Evolutionary conservation across 2,888 invertebrate genomes (phyloP).

Genomic region (Erynnis tages): DNA sequence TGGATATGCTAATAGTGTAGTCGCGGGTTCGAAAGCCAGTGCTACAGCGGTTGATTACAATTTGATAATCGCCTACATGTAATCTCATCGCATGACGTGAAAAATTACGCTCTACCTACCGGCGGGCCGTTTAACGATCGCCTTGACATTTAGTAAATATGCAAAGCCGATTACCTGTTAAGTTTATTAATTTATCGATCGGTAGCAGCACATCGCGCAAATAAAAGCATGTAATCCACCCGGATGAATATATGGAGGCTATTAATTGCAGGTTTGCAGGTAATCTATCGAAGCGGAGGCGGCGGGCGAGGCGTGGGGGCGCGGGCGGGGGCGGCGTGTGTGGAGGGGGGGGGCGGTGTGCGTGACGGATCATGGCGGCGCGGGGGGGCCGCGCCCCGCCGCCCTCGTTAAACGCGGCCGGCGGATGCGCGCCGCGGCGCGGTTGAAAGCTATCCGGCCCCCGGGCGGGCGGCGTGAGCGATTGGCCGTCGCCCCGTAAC

Average conservation of each 20-base stretch:
- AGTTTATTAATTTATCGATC: slow-evolving; percentile 50
- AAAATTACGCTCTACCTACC: slow-evolving; percentile 13
- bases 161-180: slow-evolving; percentile 33
- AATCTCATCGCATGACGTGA: slow-evolving; percentile 19
- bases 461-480: slow-evolving; percentile 56
- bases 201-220: slow-evolving; percentile 51
- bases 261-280: slow-evolving; percentile 78
- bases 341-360: slow-evolving; percentile 55
- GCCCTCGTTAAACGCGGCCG: slow-evolving; percentile 77
- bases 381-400: slow-evolving; percentile 71
- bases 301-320: slow-evolving; percentile 37
- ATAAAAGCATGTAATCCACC: slow-evolving; percentile 69
- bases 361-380: slow-evolving; percentile 79
- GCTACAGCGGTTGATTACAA: slow-evolving; percentile 10
- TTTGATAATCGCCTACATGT: slow-evolving; percentile 15
- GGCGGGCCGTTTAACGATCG: slow-evolving; percentile 21
- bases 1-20: background rate
- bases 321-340: slow-evolving; percentile 30
- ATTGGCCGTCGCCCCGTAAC: slow-evolving; percentile 48
- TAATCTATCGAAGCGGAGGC: slow-evolving; percentile 71
- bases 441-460: slow-evolving; percentile 75
- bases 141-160: slow-evolving; percentile 29
- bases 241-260: slow-evolving; percentile 72
- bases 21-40: background rate
- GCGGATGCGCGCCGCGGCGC: slow-evolving; percentile 70